Evolutionary conservation across 1,140 invertebrate species (phyloP).

Genomic region (Lepidurus arcticus): DNA sequence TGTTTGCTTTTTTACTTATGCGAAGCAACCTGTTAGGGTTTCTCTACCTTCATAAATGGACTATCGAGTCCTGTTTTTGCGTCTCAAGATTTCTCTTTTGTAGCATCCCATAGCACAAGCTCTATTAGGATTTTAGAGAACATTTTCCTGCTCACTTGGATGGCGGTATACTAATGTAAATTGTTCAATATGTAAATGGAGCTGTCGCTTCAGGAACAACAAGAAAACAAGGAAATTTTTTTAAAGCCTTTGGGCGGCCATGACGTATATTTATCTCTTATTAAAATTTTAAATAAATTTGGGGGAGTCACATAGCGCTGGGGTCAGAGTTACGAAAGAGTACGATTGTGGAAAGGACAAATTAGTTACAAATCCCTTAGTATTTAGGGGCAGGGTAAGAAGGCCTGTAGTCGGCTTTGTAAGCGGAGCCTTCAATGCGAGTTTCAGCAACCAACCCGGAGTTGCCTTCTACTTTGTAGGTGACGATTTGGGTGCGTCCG

Average conservation of each 20-base stretch:
- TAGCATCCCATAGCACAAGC: background rate
- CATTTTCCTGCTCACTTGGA: background rate
- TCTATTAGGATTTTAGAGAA: background rate
- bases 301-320: background rate
- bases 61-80: background rate
- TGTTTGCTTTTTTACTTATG: no score
- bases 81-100: constrained; percentile 1
- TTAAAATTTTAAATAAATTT: background rate
- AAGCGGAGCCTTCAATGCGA: constrained; percentile 39
- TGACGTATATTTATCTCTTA: background rate
- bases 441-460: constrained; percentile 40
- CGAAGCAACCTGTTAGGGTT: background rate
- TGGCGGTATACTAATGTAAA: background rate
- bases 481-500: constrained; percentile 39
- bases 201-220: no score
- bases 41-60: background rate
- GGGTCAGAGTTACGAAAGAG: background rate
- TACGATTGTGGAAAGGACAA: background rate
- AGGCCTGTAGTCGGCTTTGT: constrained; percentile 32
- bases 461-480: constrained; percentile 39
- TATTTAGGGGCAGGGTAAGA: constrained; percentile 26
- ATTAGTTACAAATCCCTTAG: background rate
- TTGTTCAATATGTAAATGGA: background rate
- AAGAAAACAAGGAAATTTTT: background rate
- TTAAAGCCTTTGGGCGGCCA: background rate